Base-by-base conservation (phyloP, 2,888 invertebrate species). In the Geotrupes spiniger region DNA sequence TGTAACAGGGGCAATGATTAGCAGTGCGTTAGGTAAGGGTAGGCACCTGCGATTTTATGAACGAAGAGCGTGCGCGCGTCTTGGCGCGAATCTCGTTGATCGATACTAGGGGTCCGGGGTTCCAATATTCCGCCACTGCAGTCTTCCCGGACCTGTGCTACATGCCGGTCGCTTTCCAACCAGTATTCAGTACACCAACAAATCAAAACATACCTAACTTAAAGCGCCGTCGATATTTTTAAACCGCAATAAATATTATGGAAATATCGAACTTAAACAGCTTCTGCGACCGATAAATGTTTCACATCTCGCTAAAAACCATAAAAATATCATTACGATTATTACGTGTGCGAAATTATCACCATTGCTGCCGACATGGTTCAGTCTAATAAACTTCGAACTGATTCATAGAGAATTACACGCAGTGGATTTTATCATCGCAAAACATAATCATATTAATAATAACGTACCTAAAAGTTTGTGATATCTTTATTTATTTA, bases 141-240 rank as follows among this genome's bases (percentile, higher is more conserved):
- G 63, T 63, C 63, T 61, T 63, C 62, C 63, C 58, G 59, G 62
- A 60, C 57, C 59, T 59, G 62, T 58, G 59, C 51, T 54, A 52
- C 39, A 54, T 52, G 56, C 57, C 57, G 62, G 60, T 57, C 57
- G 60, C 53, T 51, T 33, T 50, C 40, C 45, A 42, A 53, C 46
- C 53, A 53, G 29, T 43, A 27, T 41, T 38, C 41, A 44, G 36
- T 49, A 47, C 52, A 52, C 54, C 54, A 54, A 52, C 45, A 49
- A 54, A 54, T 54, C 52, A 54, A 54, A 52, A 46, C 39, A 39
- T 26, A 39, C 12, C 14, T 33, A 33, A 33, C 33, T 33, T 29
- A 29, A 29, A 29, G 10, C 29, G 11, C 14, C 33, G 11, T 33
- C 15, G 21, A 21, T 6, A 21, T 21, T 21, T 21, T 21, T 21